Base-by-base conservation (phyloP, 2,113 vertebrate species). In the Trochalopteron elliotii region DNA sequence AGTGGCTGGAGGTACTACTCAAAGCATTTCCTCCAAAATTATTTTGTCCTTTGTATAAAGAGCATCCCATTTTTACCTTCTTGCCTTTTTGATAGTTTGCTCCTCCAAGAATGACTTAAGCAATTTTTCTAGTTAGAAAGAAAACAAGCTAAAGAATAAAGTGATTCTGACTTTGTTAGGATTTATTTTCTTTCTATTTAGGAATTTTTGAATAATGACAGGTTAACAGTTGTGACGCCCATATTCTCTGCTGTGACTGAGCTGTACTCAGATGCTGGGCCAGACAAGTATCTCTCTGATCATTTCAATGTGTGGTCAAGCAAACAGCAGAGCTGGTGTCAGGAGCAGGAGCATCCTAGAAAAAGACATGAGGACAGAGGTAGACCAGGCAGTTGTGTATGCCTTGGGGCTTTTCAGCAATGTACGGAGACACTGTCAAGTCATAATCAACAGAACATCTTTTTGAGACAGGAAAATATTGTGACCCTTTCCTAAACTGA, bases 221-320 rank as follows among this genome's bases (percentile, higher is more conserved):
- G 1, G 6, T 64, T 76, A n/a, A 64, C 22, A 72, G 9, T 6
- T 64, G 4, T 44, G 39, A 45, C 5, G 20, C 23, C 14, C 1
- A 0, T 57, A 27, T n/a, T 76, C 25, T 64, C 17, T 83, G 31
- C 25, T 40, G 23, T 45, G 69, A 55, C 33, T 56, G 17, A 52
- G 61, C 10, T 2, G 4, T 40, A 20, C 12, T 12, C 16, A 35
- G 52, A 7, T 59, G 39, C 52, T 63, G n/a, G 17, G 22, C 12
- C 39, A 45, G 39, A 30, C 0, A 1, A n/a, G 10, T 9, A 11
- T 33, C 15, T 47, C 20, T 67, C 53, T 77, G 35, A 88, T 10
- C 7, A 37, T 18, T 33, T 45, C 49, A 64, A 5, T 1, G 0
- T 20, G 16, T 0, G 1, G 35, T 33, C n/a, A 56, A 40, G 40